phyloP scores from a whole-genome alignment of 2,113 vertebrate genomes.

The Chlorocebus sabaeus region DNA sequence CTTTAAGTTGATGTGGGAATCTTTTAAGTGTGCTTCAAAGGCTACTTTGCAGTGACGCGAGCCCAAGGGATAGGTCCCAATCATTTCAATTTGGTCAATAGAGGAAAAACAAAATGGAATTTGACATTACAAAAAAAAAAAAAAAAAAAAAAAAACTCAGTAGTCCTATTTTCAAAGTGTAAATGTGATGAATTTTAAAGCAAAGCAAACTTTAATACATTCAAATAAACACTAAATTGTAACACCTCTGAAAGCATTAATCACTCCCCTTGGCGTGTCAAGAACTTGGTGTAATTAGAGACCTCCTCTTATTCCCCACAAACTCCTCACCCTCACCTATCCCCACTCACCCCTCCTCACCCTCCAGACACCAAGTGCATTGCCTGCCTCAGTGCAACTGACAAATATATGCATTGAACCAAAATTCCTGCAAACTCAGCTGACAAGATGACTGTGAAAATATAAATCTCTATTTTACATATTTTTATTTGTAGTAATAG shows the following conservation, averaged over 20 bases:
- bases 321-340: not conserved
- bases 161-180: not conserved
- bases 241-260: conserved; percentile 41
- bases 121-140: not conserved
- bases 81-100: not conserved
- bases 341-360: not conserved
- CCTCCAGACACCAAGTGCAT: accelerated
- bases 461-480: not conserved
- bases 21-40: not conserved
- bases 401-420: not conserved
- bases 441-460: not conserved
- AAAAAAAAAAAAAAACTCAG: not conserved
- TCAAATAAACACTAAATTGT: conserved; percentile 18
- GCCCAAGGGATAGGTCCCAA: not conserved
- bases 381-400: not conserved
- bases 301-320: not conserved
- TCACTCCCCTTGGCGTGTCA: not conserved
- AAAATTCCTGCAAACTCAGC: not conserved
- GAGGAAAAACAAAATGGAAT: not conserved
- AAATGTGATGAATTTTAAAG: not conserved
- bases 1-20: not conserved
- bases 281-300: not conserved
- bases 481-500: conserved; percentile 5
- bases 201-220: conserved; percentile 19
- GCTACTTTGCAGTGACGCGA: not conserved